Evolutionary conservation across 1,140 invertebrate species (phyloP).

Genomic region (Olivierus martensii): DNA sequence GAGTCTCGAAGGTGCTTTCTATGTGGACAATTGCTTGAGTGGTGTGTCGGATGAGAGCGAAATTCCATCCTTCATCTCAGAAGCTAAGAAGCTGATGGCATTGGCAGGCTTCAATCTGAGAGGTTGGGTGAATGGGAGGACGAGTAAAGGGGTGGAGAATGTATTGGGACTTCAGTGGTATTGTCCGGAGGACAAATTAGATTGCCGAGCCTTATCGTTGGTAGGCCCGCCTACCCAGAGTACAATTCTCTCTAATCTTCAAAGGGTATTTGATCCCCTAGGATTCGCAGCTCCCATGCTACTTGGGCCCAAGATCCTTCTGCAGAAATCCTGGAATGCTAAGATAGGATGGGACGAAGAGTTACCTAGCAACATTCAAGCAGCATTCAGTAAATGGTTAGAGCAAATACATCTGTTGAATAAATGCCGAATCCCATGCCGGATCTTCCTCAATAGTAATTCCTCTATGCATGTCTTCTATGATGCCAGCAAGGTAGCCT

Average conservation of each 20-base stretch:
- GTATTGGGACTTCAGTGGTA: neutral
- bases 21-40: constrained; percentile 1
- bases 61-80: neutral
- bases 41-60: neutral
- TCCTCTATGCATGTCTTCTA: too few species aligned
- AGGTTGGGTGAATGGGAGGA: neutral
- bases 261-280: constrained; percentile 9
- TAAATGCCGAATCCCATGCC: too few species aligned
- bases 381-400: neutral
- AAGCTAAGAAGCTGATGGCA: neutral
- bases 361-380: neutral
- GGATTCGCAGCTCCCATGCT: constrained; percentile 3
- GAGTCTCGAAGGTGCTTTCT: neutral
- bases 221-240: neutral
- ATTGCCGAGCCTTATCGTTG: neutral
- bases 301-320: too few species aligned
- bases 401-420: too few species aligned
- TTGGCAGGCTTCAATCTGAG: neutral
- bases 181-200: neutral
- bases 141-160: neutral
- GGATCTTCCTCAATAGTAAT: too few species aligned
- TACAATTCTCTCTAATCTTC: neutral
- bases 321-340: neutral
- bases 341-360: neutral
- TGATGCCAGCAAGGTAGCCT: too few species aligned